Conservation (phyloP, 2,797 vertebrate species). For the Pempheris klunzingeri region DNA sequence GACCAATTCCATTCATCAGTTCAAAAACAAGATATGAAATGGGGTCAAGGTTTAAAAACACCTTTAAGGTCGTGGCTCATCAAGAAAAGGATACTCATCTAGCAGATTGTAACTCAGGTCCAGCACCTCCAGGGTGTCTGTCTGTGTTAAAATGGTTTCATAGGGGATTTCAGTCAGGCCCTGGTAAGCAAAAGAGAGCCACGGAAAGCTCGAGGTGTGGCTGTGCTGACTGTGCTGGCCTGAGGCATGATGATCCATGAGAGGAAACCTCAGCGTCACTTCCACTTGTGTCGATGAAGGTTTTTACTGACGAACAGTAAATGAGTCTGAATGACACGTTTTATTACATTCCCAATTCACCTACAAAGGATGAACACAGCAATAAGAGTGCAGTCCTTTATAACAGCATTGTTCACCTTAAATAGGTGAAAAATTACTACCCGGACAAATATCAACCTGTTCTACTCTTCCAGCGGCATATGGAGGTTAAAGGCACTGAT, state of each 20-base stretch:
- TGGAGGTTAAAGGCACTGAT: neutral
- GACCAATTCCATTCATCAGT: too few relatives aligned
- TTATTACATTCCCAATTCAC: neutral
- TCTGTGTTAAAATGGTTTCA: conserved; percentile 77
- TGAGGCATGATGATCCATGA: conserved; percentile 67
- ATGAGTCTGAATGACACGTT: neutral
- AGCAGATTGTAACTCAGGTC: conserved; percentile 86
- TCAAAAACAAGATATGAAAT: too few relatives aligned
- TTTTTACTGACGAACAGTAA: too few relatives aligned
- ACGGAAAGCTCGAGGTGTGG: conserved; percentile 61
- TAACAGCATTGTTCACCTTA: too few relatives aligned
- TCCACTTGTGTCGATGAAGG: neutral
- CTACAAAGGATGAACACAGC: neutral
- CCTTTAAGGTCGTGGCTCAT: neutral
- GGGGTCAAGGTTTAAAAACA: too few relatives aligned
- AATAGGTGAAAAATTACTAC: too few relatives aligned
- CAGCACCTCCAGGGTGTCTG: conserved; percentile 81
- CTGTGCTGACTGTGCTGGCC: conserved; percentile 38
- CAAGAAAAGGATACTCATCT: conserved; percentile 85
- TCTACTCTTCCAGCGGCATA: neutral
- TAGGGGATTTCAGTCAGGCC: conserved; percentile 85
- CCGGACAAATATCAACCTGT: too few relatives aligned
- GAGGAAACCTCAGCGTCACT: conserved; percentile 15
- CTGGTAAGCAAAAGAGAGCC: conserved; percentile 86
- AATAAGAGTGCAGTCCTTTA: neutral